These are phyloP conservation scores for Decapterus maruadsi DNA, from an alignment of 2,797 vertebrate species.

Conservation along the genomic window DNA sequence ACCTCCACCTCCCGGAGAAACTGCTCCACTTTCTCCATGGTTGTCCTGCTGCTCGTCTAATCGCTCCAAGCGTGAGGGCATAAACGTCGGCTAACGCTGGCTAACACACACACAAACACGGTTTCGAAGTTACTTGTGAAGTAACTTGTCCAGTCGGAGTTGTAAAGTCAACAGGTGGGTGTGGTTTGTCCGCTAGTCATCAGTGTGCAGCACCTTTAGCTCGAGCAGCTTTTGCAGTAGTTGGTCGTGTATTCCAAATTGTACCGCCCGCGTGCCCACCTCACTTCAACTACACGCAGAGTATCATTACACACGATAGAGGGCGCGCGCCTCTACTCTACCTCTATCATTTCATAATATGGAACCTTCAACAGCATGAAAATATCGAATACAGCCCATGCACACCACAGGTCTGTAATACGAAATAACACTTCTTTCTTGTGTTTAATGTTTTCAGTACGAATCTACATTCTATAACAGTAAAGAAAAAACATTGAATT, in stretches of 20 bases:
- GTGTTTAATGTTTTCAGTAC: no score
- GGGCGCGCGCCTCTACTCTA: conserved; percentile 3
- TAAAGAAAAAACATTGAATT: no score
- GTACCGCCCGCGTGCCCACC: neutral
- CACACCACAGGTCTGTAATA: no score
- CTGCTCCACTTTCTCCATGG: conserved; percentile 23
- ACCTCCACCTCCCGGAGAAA: conserved; percentile 16
- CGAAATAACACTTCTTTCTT: no score
- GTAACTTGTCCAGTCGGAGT: accelerated
- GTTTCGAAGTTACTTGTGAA: no score
- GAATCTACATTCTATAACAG: no score
- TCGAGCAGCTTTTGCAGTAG: no score
- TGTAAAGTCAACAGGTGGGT: neutral
- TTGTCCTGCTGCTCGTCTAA: neutral
- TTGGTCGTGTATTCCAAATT: no score
- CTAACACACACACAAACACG: neutral
- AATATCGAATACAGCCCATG: no score
- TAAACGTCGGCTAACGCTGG: neutral
- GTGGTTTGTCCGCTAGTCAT: neutral
- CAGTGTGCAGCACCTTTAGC: neutral
- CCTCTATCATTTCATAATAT: no score
- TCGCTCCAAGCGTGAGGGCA: accelerated
- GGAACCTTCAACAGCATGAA: no score
- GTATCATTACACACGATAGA: neutral
- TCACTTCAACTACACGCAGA: neutral